Percentiles rank a stretch among this genome's conserved stretches.
These are phyloP conservation scores for Diceros bicornis DNA, from an alignment of 2,797 vertebrate species.

Conservation along the genomic window DNA sequence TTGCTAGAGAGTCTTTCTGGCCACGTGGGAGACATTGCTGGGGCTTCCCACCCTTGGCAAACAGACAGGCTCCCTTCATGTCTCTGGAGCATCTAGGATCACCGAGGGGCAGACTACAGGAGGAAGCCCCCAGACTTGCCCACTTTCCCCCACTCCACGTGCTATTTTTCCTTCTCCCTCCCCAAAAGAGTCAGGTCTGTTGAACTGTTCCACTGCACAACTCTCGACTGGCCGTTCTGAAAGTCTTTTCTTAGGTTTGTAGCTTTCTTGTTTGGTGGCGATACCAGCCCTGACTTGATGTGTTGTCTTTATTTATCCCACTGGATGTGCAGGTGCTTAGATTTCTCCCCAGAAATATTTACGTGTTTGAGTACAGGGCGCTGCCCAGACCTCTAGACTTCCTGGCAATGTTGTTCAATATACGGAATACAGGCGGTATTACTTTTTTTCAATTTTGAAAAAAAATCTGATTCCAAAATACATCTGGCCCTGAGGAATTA, in stretches of 20 bases:
- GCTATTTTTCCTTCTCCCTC: not conserved
- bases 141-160: not conserved
- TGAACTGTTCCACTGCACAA: fast-evolving
- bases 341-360: not conserved
- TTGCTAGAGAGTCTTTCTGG: not conserved
- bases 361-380: not conserved
- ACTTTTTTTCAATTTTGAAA: not conserved
- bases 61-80: fast-evolving
- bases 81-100: not conserved
- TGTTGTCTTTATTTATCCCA: no score
- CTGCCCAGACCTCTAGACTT: not conserved
- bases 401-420: fast-evolving
- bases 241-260: not conserved
- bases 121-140: not conserved
- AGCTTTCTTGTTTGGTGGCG: not conserved
- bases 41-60: not conserved
- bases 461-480: not conserved
- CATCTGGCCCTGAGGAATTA: not conserved
- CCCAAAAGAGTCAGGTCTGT: not conserved
- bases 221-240: not conserved
- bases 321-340: fast-evolving
- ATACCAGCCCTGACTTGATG: not conserved
- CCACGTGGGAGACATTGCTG: fast-evolving
- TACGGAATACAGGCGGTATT: not conserved
- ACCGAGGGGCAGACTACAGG: not conserved